phyloP scores from a whole-genome alignment of 2,888 invertebrate species.

The Sphaerophoria rueppellii region DNA sequence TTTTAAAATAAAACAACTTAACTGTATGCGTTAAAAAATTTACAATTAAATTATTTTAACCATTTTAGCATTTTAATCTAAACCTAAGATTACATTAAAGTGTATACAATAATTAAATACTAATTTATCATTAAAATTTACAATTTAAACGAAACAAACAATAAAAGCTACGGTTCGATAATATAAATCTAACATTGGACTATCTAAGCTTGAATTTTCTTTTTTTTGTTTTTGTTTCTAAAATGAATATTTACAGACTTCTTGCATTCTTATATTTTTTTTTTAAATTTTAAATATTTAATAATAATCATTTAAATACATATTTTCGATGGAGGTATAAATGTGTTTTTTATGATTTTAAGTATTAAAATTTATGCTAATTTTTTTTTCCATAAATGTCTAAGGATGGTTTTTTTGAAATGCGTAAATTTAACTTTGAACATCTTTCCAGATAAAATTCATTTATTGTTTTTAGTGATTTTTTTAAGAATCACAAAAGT shows the following conservation, averaged over 20 bases:
- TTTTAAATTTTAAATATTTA: slow-evolving; percentile 11
- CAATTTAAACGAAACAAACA: background rate
- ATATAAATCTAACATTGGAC: slow-evolving; percentile 65
- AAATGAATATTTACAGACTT: slow-evolving; percentile 45
- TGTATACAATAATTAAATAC: slow-evolving; percentile 39
- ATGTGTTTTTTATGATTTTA: slow-evolving; percentile 45
- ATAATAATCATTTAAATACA: background rate
- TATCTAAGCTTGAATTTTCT: slow-evolving; percentile 64
- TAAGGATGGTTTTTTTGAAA: slow-evolving; percentile 64
- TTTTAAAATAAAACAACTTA: slow-evolving; percentile 67
- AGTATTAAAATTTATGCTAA: slow-evolving; percentile 62
- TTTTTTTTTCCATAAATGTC: slow-evolving; percentile 39
- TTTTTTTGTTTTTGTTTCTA: background rate
- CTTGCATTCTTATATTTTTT: background rate
- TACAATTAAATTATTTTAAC: slow-evolving; percentile 61
- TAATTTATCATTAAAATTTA: slow-evolving; percentile 6
- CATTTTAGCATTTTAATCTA: slow-evolving; percentile 40
- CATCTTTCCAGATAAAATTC: slow-evolving; percentile 27
- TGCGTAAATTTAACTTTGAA: slow-evolving; percentile 48
- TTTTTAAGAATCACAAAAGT: too few species aligned
- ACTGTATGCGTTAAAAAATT: slow-evolving; percentile 68
- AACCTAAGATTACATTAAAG: slow-evolving; percentile 60
- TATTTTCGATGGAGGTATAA: slow-evolving; percentile 68
- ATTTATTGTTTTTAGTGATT: background rate
- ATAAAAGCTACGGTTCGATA: slow-evolving; percentile 44